Percentiles rank a stretch among this genome's conserved stretches.
Conservation (phyloP, 2,797 vertebrate species). For the Moxostoma hubbsi region DNA sequence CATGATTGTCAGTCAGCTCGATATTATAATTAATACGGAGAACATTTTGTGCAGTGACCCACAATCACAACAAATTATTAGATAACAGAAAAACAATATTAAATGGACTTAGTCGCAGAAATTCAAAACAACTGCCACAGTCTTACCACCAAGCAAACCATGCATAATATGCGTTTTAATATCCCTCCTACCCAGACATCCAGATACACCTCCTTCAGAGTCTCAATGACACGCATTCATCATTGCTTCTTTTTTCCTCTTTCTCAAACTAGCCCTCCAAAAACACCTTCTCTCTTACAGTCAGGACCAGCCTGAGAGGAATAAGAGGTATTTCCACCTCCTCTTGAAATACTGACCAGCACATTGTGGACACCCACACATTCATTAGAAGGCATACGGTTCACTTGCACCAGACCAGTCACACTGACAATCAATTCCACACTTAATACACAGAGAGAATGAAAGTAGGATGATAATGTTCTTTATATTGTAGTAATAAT, state of each 20-base stretch:
- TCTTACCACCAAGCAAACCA: constrained; percentile 18
- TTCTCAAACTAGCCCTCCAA: constrained; percentile 25
- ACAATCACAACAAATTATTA: constrained; percentile 23
- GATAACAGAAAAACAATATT: constrained; percentile 24
- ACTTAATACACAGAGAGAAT: constrained; percentile 68
- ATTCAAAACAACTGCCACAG: constrained; percentile 20
- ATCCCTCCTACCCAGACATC: constrained; percentile 9
- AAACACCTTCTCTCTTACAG: constrained; percentile 54
- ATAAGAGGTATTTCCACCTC: constrained; percentile 71
- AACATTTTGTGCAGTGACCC: constrained; percentile 24
- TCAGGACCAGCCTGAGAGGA: constrained; percentile 90
- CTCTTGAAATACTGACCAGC: constrained; percentile 80
- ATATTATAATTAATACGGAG: constrained; percentile 23
- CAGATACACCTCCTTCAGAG: constrained; percentile 34
- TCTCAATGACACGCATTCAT: constrained; percentile 30
- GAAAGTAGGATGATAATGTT: constrained; percentile 62
- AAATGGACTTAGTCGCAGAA: constrained; percentile 9
- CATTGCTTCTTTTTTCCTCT: constrained; percentile 12
- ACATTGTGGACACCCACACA: constrained; percentile 74
- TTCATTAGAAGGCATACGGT: constrained; percentile 79
- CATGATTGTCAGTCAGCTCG: constrained; percentile 75
- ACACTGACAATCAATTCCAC: constrained; percentile 77
- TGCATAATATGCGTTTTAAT: background rate
- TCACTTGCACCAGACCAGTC: constrained; percentile 73
- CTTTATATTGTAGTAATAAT: constrained; percentile 76